Base-by-base conservation (phyloP, 2,113 vertebrate genomes). In the Dolichotis patagonum region DNA sequence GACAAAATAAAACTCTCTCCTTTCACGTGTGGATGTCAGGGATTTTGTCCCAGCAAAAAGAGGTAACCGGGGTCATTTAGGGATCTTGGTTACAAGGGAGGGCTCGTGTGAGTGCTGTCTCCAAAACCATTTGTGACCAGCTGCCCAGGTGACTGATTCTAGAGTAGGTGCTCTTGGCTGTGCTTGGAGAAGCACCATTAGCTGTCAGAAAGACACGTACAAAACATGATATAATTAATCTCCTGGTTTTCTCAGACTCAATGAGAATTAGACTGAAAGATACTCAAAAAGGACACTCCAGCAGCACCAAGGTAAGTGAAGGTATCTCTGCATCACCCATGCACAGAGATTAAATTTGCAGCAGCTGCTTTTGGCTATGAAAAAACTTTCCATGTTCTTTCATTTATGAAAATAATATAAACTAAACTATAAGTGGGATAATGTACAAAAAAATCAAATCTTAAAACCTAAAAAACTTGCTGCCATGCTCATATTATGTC, bases 351-450 rank as follows among this genome's bases (percentile, higher is more conserved):
- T 90, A 54, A 71, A 93, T 69, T 77, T 78, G 75, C 49, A 90
- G 35, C 7, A 26, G 46, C 71, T 86, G 17, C 52, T 77, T 85
- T 80, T 7, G 56, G 46, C 35, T 73, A 28, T 22, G 3, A 73
- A 94, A 96, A 46, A 92, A 58, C 80, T 78, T 77, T 83, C 73
- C 49, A 19, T 35, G 19, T 67, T 82, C 85, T 80, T 96, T 85
- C 41, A 84, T 73, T 88, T 95, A 84, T 91, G 41, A 90, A 94
- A 95, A 92, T 46, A 58, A 87, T 1, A 73, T 26, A n/a, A 96
- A 89, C 20, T 38, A 63, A 83, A 8, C 46, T 32, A 43, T 77
- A 82, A 92, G 82, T 35, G 95, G 65, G 7, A 4, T 80, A 71
- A 82, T 20, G 91, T 11, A 52, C 13, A 73, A 41, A 82, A 77